Conservation (phyloP, 2,113 vertebrate species). For the Acanthochromis polyacanthus region DNA sequence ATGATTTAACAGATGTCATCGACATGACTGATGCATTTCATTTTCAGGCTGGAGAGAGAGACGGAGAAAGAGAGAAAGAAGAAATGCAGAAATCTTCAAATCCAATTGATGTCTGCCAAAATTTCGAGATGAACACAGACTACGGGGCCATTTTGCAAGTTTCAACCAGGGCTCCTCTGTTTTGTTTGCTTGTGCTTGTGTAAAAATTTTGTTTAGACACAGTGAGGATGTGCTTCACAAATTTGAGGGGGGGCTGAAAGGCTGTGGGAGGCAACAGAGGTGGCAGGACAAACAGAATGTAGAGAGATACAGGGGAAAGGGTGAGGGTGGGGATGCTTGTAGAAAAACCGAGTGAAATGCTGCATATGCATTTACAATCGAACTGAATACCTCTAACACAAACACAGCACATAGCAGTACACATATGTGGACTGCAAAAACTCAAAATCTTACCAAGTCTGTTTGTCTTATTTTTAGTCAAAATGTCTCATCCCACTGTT, state of each 20-base stretch:
- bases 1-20: conserved; percentile 31
- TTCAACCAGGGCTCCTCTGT: conserved; percentile 42
- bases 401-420: no score
- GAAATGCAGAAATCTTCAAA: conserved; percentile 25
- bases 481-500: no score
- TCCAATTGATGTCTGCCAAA: conserved; percentile 42
- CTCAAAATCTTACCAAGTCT: no score
- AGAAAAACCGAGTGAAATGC: no score
- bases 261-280: background rate
- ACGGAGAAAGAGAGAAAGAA: background rate
- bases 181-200: conserved; percentile 60
- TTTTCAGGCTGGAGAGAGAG: conserved; percentile 17
- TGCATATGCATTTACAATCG: no score
- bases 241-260: background rate
- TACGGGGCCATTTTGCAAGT: conserved; percentile 43
- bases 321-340: no score
- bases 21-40: conserved; percentile 47
- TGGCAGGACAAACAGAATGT: background rate
- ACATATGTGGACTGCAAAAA: no score
- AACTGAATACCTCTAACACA: no score
- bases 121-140: conserved; percentile 53
- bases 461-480: no score
- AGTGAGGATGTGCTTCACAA: conserved; percentile 53
- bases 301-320: background rate
- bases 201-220: conserved; percentile 67